phyloP scores from a whole-genome alignment of 1,140 invertebrate genomes.

The Drosophila santomea region DNA sequence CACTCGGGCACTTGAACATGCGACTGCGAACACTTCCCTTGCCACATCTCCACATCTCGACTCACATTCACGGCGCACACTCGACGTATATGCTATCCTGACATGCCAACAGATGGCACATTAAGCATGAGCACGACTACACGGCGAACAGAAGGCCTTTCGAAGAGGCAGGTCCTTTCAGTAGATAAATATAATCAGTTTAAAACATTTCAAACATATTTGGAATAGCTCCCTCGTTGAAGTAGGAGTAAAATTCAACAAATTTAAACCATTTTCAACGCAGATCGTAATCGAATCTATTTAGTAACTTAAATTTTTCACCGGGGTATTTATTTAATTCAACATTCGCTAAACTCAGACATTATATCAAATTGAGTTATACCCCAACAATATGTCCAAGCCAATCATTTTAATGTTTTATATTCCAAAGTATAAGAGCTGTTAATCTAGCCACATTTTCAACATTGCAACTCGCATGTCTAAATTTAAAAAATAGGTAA shows the following conservation, averaged over 20 bases:
- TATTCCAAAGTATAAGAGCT: no score
- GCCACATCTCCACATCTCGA: slow-evolving; percentile 20
- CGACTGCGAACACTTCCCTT: slow-evolving; percentile 21
- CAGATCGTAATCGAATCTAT: no score
- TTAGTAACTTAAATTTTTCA: no score
- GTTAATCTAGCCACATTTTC: not conserved
- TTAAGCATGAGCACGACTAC: slow-evolving; percentile 41
- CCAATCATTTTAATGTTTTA: no score
- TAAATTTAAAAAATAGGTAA: not conserved
- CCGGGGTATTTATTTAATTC: no score
- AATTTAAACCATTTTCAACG: no score
- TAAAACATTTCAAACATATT: no score
- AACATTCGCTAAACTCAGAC: no score
- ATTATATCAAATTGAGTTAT: no score
- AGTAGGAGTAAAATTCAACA: no score
- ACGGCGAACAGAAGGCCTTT: not conserved
- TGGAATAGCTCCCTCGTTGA: no score
- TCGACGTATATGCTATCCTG: slow-evolving; percentile 36
- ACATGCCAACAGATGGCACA: slow-evolving; percentile 52
- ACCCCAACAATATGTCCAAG: no score
- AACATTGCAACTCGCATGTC: not conserved
- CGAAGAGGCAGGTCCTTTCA: not conserved
- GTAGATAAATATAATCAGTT: not conserved
- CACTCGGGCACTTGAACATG: slow-evolving; percentile 49
- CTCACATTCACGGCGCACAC: slow-evolving; percentile 15